Base-by-base conservation (phyloP, 2,113 vertebrate genomes). In the Morone saxatilis region DNA sequence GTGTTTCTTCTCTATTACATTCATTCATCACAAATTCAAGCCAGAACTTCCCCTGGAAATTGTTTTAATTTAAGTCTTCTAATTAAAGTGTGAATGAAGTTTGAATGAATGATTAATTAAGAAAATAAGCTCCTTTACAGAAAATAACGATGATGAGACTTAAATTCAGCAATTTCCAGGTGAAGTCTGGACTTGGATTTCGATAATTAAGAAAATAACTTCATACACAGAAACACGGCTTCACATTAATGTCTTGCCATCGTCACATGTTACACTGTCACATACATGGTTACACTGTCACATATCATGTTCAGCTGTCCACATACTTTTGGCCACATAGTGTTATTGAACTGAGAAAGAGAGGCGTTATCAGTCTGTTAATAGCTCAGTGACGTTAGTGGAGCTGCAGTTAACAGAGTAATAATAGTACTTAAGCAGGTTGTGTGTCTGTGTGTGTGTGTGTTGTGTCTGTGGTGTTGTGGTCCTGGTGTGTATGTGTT, bases 381-480 rank as follows among this genome's bases (percentile, higher is more conserved):
- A 83, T 50, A 40, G 51, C n/a, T 76, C 80, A 25, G 1, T 75
- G 80, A 79, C 76, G 65, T 45, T 40, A 50, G 73, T 22, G 59
- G 53, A 69, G 74, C 70, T 31, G 71, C 80, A 59, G 85, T 12
- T 76, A 83, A 75, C 80, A 53, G 51, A 85, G 45, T 85, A 86
- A 86, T 86, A 68, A 78, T 86, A 81, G 78, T 73, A 73, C 71
- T 83, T 59, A 82, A 82, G 63, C 80, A 81, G 78, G 76, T 87
- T 73, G 72, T 84, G 81, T 83, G 69, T 82, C 41, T 72, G 66
- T 63, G 73, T 63, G 67, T 59, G 51, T 84, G 80, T 73, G 61
- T 73, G 70, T 73, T 81, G 69, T 48, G 62, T 54, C n/a, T n/a
- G n/a, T n/a, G n/a, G n/a, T n/a, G n/a, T n/a, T n/a, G n/a, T n/a